Evolutionary conservation across 2,888 invertebrate genomes (phyloP).

Genomic region (Lithophane semibrunnea): DNA sequence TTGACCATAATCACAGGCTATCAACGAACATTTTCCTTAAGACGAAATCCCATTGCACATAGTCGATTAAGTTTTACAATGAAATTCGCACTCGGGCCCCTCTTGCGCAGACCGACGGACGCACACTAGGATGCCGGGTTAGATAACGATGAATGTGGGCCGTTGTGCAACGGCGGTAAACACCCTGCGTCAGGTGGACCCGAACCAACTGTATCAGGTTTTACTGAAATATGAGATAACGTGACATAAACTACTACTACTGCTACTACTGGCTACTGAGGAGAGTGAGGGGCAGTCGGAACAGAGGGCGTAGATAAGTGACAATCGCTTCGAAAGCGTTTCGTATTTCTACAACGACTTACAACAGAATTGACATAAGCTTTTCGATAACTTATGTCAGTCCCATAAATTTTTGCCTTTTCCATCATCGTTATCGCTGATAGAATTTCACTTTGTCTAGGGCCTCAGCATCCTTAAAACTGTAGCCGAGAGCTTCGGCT

Average conservation of each 20-base stretch:
- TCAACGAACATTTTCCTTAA: constrained; percentile 43
- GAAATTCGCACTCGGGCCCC: constrained; percentile 39
- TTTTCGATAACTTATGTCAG: too few species aligned
- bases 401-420: too few species aligned
- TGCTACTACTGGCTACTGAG: too few species aligned
- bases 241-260: neutral
- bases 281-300: too few species aligned
- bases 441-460: too few species aligned
- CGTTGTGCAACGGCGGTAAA: constrained; percentile 47
- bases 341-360: too few species aligned
- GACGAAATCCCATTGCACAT: constrained; percentile 39
- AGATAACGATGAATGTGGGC: constrained; percentile 68
- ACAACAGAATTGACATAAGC: too few species aligned
- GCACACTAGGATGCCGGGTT: constrained; percentile 72
- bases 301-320: too few species aligned
- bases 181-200: constrained; percentile 17
- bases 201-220: constrained; percentile 2
- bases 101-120: constrained; percentile 71
- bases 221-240: neutral
- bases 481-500: too few species aligned
- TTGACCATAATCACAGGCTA: constrained; percentile 25
- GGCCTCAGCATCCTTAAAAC: too few species aligned
- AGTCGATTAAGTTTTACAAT: constrained; percentile 47
- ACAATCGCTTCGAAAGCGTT: too few species aligned
- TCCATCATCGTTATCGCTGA: too few species aligned